phyloP scores from a whole-genome alignment of 2,888 invertebrate species.

The Cyclophora albipunctata region DNA sequence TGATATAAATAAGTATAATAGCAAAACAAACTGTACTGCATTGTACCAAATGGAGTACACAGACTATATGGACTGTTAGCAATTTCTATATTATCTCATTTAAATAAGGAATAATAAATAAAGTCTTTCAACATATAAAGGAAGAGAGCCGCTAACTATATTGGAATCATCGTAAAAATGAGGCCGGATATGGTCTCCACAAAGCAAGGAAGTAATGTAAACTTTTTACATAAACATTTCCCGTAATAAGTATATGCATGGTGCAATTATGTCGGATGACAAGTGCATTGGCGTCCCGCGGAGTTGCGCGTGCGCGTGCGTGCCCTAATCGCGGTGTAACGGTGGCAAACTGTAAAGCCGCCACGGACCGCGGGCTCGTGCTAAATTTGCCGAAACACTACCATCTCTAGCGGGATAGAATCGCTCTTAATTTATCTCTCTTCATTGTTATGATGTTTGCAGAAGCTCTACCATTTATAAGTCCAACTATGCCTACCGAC shows the following conservation, averaged over 20 bases:
- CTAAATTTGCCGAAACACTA: conserved; percentile 74
- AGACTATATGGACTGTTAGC: background rate
- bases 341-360: conserved; percentile 73
- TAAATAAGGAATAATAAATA: background rate
- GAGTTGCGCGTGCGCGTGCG: conserved; percentile 46
- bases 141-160: too few species aligned
- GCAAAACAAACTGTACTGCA: too few species aligned
- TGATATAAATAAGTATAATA: conserved; percentile 10
- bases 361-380: conserved; percentile 67
- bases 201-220: conserved; percentile 7
- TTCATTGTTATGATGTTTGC: conserved; percentile 22
- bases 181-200: background rate
- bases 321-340: conserved; percentile 68
- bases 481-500: too few species aligned
- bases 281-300: conserved; percentile 29
- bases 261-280: conserved; percentile 22
- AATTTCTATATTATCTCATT: background rate
- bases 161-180: background rate
- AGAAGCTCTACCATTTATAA: conserved; percentile 2
- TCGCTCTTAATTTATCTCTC: conserved; percentile 51
- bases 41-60: background rate
- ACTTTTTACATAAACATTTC: conserved; percentile 9
- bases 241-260: conserved; percentile 20
- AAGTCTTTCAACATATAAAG: too few species aligned
- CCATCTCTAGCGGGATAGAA: conserved; percentile 66